Evolutionary conservation across 2,797 vertebrate species (phyloP), one percentile per base, ranked within the genome.

Genomic region (Acrossocheilus wenchowensis): DNA sequence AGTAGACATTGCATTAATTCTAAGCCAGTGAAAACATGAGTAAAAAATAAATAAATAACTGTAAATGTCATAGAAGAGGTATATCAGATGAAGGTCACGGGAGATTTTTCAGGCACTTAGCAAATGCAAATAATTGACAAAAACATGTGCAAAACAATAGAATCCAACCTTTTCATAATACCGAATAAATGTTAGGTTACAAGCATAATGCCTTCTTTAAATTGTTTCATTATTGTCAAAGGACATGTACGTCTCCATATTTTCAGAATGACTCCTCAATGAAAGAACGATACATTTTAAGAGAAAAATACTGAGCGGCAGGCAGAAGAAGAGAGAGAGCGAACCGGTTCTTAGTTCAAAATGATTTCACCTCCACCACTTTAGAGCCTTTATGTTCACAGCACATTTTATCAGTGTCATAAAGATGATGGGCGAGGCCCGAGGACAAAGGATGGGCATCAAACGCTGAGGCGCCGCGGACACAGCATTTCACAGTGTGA

Each of bases 371-470:
- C 26, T 45, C 73, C 80, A 81, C 78, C 48, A 81, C 69, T 89
- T 50, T 45, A 36, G 50, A 72, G 54, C 45, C 87, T 73, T 84
- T 82, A 84, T 82, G 83, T 88, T 89, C 79, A 79, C 62, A 74
- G 86, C 83, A 71, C 90, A 89, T 89, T 91, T 89, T 69, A 78
- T 85, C 88, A 87, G 82, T 68, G 68, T 89, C 79, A 84, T 84
- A 88, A 89, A 88, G 75, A 79, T 73, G 90, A 92, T 88, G 88
- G 82, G 39, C 39, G 54, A 78, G 66, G 26, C 86, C 83, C 36
- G 36, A 71, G 64, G 87, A 84, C 80, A 84, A 84, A 66, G 26
- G 80, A 66, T 73, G 52, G 74, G 64, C 72, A 85, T 85, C 83
- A 86, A 80, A 81, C 66, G 78, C 34, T 15, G 75, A 45, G 52